A percentile compares a stretch with the other conserved stretches of the same genome.
These are phyloP conservation scores for Brotula barbata DNA, from an alignment of 2,797 vertebrate species.

Conservation along the genomic window DNA sequence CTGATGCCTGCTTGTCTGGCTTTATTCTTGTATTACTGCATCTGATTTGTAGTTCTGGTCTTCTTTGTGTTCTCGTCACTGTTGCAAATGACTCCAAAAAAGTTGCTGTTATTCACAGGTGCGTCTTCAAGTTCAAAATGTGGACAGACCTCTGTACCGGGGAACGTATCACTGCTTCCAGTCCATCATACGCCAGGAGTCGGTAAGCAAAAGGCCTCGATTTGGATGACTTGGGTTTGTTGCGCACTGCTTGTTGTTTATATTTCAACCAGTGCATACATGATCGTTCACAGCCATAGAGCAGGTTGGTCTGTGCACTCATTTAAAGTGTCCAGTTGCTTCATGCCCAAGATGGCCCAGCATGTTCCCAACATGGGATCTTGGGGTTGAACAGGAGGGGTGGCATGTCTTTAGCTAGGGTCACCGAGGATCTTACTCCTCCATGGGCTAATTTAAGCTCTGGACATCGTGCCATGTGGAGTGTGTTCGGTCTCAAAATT, in stretches of 20 bases:
- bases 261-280: too few relatives aligned
- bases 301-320: neutral
- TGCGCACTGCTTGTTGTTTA: too few relatives aligned
- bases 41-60: constrained; percentile 26
- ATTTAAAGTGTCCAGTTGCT: constrained; percentile 19
- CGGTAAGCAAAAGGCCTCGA: constrained; percentile 87
- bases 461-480: constrained; percentile 36
- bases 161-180: constrained; percentile 96
- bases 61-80: constrained; percentile 1
- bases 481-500: constrained; percentile 24
- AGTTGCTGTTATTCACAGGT: constrained; percentile 80
- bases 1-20: constrained; percentile 40
- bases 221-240: too few relatives aligned
- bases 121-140: constrained; percentile 94
- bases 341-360: constrained; percentile 3
- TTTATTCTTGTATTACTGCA: constrained; percentile 16
- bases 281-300: too few relatives aligned
- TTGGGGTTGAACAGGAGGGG: constrained; percentile 11
- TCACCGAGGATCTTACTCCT: constrained; percentile 44
- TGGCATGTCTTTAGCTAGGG: constrained; percentile 30
- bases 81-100: constrained; percentile 13
- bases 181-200: constrained; percentile 92
- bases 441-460: constrained; percentile 72
- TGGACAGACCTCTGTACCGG: constrained; percentile 90
- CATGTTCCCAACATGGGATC: constrained; percentile 48